Base-by-base conservation (phyloP, 1,140 invertebrate species). In the Halyomorpha halys region DNA sequence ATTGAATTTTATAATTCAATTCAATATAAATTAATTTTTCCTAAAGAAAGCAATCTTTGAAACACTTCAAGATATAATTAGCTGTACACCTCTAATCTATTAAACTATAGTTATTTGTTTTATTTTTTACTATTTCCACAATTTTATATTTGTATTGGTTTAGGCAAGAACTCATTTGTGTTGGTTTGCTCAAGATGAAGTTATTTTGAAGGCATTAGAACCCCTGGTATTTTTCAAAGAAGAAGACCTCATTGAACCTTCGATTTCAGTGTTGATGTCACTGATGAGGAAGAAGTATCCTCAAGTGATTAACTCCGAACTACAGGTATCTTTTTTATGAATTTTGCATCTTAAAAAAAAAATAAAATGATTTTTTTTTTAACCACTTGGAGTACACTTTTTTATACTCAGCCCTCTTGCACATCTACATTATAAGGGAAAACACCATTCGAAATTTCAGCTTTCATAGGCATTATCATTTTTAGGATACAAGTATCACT, bases 171-270 rank as follows among this genome's bases (percentile, higher is more conserved):
- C 45, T 5, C 15, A 23, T 23, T 27, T 56, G 21, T 23, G 25
- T 27, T 56, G 14, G 19, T 56, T 23, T 56, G 53, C 15, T 45
- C 51, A 61, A 9, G 62, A 65, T 56, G 47, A 65, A 25, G 66
- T 67, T 44, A 64, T 67, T 56, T 53, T 51, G 3, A 64, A 65
- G 51, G 53, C 63, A 14, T 30, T 67, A n/a, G 63, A 64, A 51
- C 49, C 21, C 11, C 9, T 51, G 8, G 19, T 65, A n/a, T 61
- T 21, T 25, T 18, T 54, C 15, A 61, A 25, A 21, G 47, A 64
- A 2, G 34, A 59, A 11, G 62, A 64, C 39, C 21, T 65, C 1
- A 39, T 67, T 8, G 6, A 19, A 3, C 15, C 44, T 61, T 27
- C 25, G 13, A n/a, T 65, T n/a, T 15, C 3, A 8, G 61, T 56